Conservation (phyloP, 2,113 vertebrate genomes). For the Cebus imitator region DNA sequence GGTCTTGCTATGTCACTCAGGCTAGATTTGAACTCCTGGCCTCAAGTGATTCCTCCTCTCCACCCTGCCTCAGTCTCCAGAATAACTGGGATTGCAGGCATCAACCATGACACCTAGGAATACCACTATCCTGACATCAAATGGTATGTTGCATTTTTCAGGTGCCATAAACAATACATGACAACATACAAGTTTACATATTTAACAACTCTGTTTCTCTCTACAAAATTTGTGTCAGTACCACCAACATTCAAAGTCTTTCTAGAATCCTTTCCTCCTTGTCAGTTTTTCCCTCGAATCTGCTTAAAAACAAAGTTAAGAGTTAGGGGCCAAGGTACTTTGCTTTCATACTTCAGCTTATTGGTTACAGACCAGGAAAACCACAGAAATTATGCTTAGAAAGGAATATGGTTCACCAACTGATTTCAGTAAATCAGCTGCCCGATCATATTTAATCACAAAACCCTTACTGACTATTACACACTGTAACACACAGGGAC, state of each 20-base stretch:
- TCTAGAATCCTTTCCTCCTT: neutral
- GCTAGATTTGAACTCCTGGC: too few relatives aligned
- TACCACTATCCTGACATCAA: neutral
- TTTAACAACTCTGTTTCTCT: neutral
- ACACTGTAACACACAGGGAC: neutral
- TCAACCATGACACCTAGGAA: neutral
- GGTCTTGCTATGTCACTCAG: neutral
- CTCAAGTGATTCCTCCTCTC: neutral
- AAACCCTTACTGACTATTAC: neutral
- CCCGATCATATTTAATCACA: neutral
- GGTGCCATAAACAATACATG: neutral
- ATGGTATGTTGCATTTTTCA: neutral
- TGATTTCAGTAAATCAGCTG: conserved; percentile 4
- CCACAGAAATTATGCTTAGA: neutral
- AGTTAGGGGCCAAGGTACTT: neutral
- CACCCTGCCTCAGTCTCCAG: neutral
- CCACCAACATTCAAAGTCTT: neutral
- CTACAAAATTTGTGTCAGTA: neutral
- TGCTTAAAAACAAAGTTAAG: neutral
- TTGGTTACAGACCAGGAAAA: neutral
- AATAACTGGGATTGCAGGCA: neutral
- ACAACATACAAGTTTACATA: neutral
- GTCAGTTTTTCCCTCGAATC: neutral
- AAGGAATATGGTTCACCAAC: neutral
- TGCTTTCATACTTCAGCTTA: neutral